phyloP scores from a whole-genome alignment of 2,113 vertebrate genomes.

The Oncorhynchus tshawytscha region DNA sequence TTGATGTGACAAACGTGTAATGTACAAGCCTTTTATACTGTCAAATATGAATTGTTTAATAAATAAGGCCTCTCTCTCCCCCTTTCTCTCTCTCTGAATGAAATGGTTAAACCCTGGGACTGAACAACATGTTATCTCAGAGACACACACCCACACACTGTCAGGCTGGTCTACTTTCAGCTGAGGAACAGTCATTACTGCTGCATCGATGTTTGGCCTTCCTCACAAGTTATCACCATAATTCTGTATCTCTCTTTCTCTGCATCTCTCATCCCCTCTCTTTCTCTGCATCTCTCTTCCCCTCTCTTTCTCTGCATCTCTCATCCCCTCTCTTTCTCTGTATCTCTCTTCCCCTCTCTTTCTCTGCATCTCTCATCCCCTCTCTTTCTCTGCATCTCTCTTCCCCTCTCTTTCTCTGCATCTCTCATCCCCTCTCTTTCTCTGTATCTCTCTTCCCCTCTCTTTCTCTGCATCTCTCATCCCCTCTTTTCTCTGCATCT shows the following conservation, averaged over 20 bases:
- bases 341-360: background rate
- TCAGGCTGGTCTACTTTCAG: conserved; percentile 24
- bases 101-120: conserved; percentile 23
- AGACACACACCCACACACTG: conserved; percentile 7
- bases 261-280: background rate
- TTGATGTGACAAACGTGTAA: background rate
- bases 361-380: background rate
- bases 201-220: background rate
- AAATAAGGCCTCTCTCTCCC: background rate
- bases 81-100: conserved; percentile 1
- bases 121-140: conserved; percentile 10
- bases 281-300: background rate
- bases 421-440: too few relatives aligned
- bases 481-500: too few relatives aligned
- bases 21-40: background rate
- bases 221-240: background rate
- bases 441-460: too few relatives aligned
- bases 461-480: too few relatives aligned
- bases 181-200: conserved; percentile 13
- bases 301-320: background rate
- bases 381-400: background rate
- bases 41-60: background rate
- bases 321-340: background rate
- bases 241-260: background rate
- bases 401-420: too few relatives aligned